Evolutionary conservation across 2,888 invertebrate species (phyloP), one percentile per base, ranked within the genome.

Genomic region (Brachynemurus nebulosus): DNA sequence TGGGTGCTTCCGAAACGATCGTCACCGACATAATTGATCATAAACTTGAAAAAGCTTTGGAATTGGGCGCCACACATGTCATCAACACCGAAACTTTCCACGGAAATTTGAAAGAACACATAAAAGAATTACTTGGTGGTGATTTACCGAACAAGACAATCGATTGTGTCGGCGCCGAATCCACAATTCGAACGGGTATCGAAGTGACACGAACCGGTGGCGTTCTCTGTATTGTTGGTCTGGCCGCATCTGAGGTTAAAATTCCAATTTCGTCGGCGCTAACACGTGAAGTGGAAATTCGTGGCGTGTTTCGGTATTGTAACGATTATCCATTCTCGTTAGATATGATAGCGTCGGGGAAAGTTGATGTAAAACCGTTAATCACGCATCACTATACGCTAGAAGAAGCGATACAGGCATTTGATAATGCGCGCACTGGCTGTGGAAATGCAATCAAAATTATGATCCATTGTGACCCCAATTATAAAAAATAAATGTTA

Each of bases 241-340:
- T 89, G 73, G 92, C 93, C 27, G 72, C 79, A 44, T 60, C 77
- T 0, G 84, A 88, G 63, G 72, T 85, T 42, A 82, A 76, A 49
- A 58, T 96, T 47, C 93, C 95, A 2, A 67, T 96, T 34, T 77
- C 86, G 0, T 78, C 80, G 56, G 86, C 91, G 2, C 70, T 86
- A 20, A 68, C 78, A 0, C 67, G 89, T 44, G 95, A 96, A 68
- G 82, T 97, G 8, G 93, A 95, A 65, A 85, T 97, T 51, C 72
- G 83, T 48, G 96, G 96, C 50, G 80, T 90, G 46, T 96, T 96
- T 68, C 75, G 96, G 64, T 96, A 96, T 60, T 85, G 76, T 49
- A 92, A 92, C 64, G 88, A 86, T 37, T 37, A 20, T 37, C 37
- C 18, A 37, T 9, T 20, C 2, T 18, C 91, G 0, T 65, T 91